Evolutionary conservation across 2,888 invertebrate species (phyloP).

Genomic region (Ophion ellenae): DNA sequence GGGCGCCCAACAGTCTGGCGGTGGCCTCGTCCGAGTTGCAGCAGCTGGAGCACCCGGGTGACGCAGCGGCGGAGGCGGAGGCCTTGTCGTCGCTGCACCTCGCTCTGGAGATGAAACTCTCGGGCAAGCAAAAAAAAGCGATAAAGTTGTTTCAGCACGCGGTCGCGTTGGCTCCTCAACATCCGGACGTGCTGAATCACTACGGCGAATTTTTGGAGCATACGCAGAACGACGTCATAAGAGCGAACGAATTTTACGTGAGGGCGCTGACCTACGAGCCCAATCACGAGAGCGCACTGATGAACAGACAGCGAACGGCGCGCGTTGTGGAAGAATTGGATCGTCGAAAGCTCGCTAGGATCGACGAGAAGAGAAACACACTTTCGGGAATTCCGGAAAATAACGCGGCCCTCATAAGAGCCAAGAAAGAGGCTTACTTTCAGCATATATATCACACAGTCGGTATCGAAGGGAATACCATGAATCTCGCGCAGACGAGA

Average conservation of each 20-base stretch:
- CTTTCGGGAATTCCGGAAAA: conserved; percentile 92
- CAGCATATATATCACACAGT: conserved; percentile 98
- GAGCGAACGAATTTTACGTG: conserved; percentile 95
- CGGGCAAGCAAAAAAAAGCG: conserved; percentile 94
- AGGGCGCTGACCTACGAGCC: conserved; percentile 94
- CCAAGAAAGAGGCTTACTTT: conserved; percentile 97
- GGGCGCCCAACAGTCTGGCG: conserved; percentile 71
- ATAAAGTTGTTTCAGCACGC: conserved; percentile 95
- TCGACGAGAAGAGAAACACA: conserved; percentile 93
- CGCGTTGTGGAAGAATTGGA: conserved; percentile 96
- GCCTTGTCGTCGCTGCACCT: conserved; percentile 93
- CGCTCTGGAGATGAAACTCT: conserved; percentile 92
- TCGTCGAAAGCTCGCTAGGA: conserved; percentile 88
- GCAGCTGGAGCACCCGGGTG: conserved; percentile 67
- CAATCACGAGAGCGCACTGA: conserved; percentile 91
- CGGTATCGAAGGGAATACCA: conserved; percentile 98
- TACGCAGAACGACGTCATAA: conserved; percentile 92
- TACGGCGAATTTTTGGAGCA: conserved; percentile 97
- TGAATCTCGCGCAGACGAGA: conserved; percentile 96
- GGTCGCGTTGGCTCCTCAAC: conserved; percentile 94
- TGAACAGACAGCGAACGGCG: conserved; percentile 93
- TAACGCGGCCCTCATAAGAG: conserved; percentile 91
- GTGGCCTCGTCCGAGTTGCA: conserved; percentile 64
- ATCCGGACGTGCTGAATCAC: conserved; percentile 95
- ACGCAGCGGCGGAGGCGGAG: conserved; percentile 86